Conservation (phyloP, 2,113 vertebrate species). For the Solea solea region DNA sequence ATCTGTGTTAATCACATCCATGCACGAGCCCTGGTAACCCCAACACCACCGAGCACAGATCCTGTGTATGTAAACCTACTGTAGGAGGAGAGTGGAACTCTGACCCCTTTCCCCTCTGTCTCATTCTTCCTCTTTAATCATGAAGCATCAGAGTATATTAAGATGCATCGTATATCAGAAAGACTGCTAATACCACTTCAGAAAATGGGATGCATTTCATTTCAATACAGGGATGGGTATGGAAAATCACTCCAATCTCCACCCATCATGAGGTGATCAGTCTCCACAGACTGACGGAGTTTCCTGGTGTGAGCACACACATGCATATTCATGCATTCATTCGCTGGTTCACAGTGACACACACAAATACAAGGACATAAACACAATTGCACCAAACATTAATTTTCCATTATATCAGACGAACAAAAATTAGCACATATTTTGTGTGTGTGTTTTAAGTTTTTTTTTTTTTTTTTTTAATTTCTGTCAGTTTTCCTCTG, state of each 20-base stretch:
- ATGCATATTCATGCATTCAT: constrained; percentile 55
- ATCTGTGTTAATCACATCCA: constrained; percentile 75
- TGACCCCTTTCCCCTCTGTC: constrained; percentile 30
- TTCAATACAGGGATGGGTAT: constrained; percentile 63
- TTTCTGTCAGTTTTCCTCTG: constrained; percentile 17
- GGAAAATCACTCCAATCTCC: constrained; percentile 64
- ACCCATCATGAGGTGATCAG: constrained; percentile 67
- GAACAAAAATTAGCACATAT: too few species aligned
- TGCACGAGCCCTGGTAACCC: constrained; percentile 48
- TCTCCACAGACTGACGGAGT: constrained; percentile 50
- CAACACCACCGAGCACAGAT: constrained; percentile 42
- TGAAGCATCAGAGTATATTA: constrained; percentile 47
- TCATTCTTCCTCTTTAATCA: constrained; percentile 34
- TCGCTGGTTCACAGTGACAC: constrained; percentile 21
- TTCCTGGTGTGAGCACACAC: constrained; percentile 28
- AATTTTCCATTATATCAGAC: too few species aligned
- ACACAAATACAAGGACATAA: constrained; percentile 18
- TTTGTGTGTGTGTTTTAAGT: constrained; percentile 34
- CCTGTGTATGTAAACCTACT: constrained; percentile 1
- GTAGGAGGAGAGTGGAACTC: constrained; percentile 19
- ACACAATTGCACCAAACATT: constrained; percentile 40
- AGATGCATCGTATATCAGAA: constrained; percentile 60
- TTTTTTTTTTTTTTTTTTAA: constrained; percentile 43
- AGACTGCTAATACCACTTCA: constrained; percentile 60
- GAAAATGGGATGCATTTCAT: constrained; percentile 72